Base-by-base conservation (phyloP, 2,113 vertebrate genomes). In the Gallinago undulata region DNA sequence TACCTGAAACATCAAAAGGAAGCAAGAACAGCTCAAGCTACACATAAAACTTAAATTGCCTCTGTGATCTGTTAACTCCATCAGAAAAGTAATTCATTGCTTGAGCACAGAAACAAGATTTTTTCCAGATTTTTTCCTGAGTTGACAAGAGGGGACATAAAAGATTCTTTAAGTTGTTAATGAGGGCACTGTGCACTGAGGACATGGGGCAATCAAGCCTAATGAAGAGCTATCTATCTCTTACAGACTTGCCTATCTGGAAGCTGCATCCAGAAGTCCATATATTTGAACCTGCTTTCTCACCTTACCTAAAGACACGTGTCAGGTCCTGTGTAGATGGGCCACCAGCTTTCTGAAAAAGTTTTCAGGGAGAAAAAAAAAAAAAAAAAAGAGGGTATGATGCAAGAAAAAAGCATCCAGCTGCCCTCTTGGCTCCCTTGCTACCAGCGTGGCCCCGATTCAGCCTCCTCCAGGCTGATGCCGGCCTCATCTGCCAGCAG, bases 1-100 rank as follows among this genome's bases (percentile, higher is more conserved):
- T 67, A 84, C 79, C 76, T 68, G 24, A 84, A 90, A 89, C 72
- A 64, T 90, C 79, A 93, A 96, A 96, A 86, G 33, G 27, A 84
- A 92, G 17, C 1, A 13, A 81, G 60, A 86, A 78, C 19, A 88
- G 73, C 43, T 50, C 55, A 64, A 93, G 60, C 33, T 64, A 90
- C 79, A 82, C 27, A 53, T 84, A 84, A 90, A 86, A 84, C 50
- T 81, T 89, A 74, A 75, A 92, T 64, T 90, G 68, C 17, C 27
- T 59, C 56, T 84, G 73, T 93, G 72, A 96, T 85, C 88, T 86
- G 33, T 77, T 33, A 93, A 28, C 39, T 13, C 51, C 6, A 5
- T 48, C 88, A 84, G 51, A 78, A 81, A 95, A 92, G 70, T 35
- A 86, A 86, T 48, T 87, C 60, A 84, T 70, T 84, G 33, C 73